phyloP scores from a whole-genome alignment of 2,888 invertebrate genomes.

The Lasioglossum figueresi region DNA sequence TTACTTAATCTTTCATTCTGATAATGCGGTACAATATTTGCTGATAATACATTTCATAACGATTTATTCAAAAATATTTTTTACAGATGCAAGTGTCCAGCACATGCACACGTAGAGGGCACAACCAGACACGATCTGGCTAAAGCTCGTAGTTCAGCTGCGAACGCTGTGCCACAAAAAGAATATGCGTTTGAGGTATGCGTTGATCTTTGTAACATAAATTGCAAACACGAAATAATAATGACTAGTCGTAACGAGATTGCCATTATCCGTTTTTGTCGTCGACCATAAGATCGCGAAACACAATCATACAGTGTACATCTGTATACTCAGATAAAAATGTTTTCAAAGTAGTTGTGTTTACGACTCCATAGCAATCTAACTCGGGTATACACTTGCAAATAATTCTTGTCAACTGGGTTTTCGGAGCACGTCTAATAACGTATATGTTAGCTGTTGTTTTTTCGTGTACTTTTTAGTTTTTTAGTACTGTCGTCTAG shows the following conservation, averaged over 20 bases:
- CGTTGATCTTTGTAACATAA: background rate
- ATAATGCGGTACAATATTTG: background rate
- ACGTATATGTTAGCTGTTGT: too few species aligned
- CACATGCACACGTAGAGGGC: conserved; percentile 88
- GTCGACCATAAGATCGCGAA: conserved; percentile 10
- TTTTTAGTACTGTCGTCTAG: too few species aligned
- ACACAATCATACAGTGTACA: background rate
- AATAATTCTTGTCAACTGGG: background rate
- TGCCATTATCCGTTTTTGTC: background rate
- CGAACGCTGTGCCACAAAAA: conserved; percentile 86
- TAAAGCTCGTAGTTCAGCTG: conserved; percentile 77
- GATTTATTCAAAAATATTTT: conserved; percentile 8
- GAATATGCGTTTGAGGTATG: conserved; percentile 92
- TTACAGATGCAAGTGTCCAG: conserved; percentile 90
- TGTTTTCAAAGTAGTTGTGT: conserved; percentile 17
- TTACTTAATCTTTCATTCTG: background rate
- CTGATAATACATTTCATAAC: background rate
- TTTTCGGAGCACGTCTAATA: background rate
- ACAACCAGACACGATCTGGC: conserved; percentile 80
- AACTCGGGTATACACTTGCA: background rate
- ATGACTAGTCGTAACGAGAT: background rate
- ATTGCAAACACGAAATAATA: background rate
- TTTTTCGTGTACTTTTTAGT: too few species aligned
- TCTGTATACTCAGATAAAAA: conserved; percentile 26
- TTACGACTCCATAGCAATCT: conserved; percentile 24